These are phyloP conservation scores for Diadema setosum DNA, from an alignment of 35 echinoderm and acorn worm genomes.

Conservation along the genomic window DNA sequence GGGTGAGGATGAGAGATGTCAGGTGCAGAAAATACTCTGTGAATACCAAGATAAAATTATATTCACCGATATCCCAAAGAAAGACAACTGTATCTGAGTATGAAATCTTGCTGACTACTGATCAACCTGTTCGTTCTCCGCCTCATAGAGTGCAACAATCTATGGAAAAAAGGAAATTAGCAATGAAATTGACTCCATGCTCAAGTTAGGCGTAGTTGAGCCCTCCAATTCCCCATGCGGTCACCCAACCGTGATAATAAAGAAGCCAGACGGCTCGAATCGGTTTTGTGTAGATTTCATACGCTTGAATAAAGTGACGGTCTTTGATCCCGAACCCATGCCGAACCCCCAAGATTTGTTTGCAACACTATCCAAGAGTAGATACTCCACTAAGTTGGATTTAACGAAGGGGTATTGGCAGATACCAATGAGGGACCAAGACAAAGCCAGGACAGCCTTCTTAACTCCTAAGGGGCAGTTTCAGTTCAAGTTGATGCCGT, in stretches of 20 bases:
- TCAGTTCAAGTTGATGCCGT: neutral
- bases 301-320: no score
- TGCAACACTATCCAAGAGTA: neutral
- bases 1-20: no score
- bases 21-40: no score
- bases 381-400: conserved; percentile 37
- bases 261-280: conserved; percentile 12
- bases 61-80: neutral
- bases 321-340: conserved; percentile 36
- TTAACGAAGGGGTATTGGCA: conserved; percentile 67
- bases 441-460: conserved; percentile 39
- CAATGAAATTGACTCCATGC: conserved; percentile 32
- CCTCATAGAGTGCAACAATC: conserved; percentile 37
- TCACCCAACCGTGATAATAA: neutral
- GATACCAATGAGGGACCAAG: conserved; percentile 15
- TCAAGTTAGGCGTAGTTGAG: conserved; percentile 30
- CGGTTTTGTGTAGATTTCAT: no score
- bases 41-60: no score
- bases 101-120: neutral
- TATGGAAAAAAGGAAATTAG: neutral
- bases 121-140: no score
- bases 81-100: neutral
- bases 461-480: neutral
- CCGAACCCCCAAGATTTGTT: neutral
- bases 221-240: conserved; percentile 10